These are phyloP conservation scores for Mimas tiliae DNA, from an alignment of 2,888 invertebrate genomes.

Conservation along the genomic window DNA sequence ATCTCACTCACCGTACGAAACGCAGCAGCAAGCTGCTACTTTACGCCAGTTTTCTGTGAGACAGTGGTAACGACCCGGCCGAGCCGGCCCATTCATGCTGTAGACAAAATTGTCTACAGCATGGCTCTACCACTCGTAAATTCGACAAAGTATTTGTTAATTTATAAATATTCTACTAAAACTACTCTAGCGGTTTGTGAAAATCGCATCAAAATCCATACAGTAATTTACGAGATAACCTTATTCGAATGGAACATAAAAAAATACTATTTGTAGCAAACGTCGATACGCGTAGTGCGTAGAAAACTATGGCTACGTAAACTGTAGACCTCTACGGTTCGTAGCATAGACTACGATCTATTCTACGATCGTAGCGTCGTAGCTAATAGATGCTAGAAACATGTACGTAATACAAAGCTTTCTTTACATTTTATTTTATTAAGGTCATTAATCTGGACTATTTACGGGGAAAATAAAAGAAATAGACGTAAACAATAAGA, in stretches of 20 bases:
- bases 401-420: neutral
- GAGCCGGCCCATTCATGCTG: no score
- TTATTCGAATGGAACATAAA: slow-evolving; percentile 16
- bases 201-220: slow-evolving; percentile 11
- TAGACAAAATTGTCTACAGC: no score
- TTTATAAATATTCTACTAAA: neutral
- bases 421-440: neutral
- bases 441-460: neutral
- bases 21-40: no score
- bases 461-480: neutral
- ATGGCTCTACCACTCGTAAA: no score
- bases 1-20: no score
- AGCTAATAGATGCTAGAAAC: neutral
- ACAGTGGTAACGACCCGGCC: no score
- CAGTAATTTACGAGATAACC: slow-evolving; percentile 12
- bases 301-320: slow-evolving; percentile 52
- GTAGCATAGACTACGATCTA: slow-evolving; percentile 49
- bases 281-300: slow-evolving; percentile 44
- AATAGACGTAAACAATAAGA: no score
- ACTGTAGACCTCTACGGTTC: slow-evolving; percentile 52
- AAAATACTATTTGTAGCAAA: slow-evolving; percentile 12
- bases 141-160: neutral
- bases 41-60: no score
- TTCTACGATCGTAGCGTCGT: slow-evolving; percentile 27
- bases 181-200: neutral